phyloP scores from a whole-genome alignment of 2,113 vertebrate genomes.

The Myotis davidii region DNA sequence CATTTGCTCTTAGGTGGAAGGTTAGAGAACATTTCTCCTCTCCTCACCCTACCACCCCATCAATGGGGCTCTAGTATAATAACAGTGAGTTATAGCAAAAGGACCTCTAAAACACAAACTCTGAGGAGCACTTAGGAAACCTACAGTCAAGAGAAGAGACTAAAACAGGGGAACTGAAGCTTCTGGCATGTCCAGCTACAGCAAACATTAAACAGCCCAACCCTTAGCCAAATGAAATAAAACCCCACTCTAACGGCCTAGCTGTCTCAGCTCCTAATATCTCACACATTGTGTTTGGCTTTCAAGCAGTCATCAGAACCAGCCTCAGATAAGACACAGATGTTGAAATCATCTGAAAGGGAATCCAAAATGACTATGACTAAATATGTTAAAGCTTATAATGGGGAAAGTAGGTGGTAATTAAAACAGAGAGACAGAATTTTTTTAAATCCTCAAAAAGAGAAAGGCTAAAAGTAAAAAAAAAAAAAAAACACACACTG shows the following conservation, averaged over 20 bases:
- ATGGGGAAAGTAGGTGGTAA: conserved; percentile 9
- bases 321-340: neutral
- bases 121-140: neutral
- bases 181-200: neutral
- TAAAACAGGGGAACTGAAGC: neutral
- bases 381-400: neutral
- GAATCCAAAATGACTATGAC: conserved; percentile 19
- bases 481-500: too few species aligned
- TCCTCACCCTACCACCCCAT: neutral
- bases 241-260: neutral
- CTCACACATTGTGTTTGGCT: neutral
- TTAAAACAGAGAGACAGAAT: neutral
- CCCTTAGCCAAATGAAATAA: neutral
- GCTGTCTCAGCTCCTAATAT: neutral
- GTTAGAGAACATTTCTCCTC: neutral
- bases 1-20: neutral
- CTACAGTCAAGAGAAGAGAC: neutral
- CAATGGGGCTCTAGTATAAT: neutral
- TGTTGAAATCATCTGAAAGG: neutral
- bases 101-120: neutral
- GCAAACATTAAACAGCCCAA: neutral
- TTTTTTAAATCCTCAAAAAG: neutral
- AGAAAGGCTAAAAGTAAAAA: conserved; percentile 14
- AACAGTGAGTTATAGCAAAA: neutral
- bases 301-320: neutral